Evolutionary conservation across 2,888 invertebrate genomes (phyloP).

Genomic region (Drosophila pseudotakahashii): DNA sequence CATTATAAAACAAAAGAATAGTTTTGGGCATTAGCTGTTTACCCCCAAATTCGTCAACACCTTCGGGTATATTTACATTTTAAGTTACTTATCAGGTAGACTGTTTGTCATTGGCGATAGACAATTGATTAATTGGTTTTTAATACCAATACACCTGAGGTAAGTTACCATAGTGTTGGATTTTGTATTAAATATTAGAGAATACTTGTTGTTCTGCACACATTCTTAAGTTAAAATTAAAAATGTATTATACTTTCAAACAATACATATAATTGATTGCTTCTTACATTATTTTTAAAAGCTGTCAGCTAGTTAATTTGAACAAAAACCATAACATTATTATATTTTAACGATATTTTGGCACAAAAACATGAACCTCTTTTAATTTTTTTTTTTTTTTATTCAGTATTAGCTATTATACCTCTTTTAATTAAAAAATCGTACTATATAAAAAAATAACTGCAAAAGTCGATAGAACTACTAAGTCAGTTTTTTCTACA

Average conservation of each 20-base stretch:
- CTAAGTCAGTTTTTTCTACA: no score
- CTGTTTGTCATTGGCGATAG: constrained; percentile 23
- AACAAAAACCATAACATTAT: not conserved
- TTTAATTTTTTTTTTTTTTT: no score
- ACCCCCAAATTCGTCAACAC: constrained; percentile 12
- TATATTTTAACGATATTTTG: not conserved
- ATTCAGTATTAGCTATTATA: no score
- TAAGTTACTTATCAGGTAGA: constrained; percentile 14
- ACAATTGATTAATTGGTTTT: constrained; percentile 60
- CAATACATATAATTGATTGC: no score
- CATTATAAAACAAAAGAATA: constrained; percentile 20
- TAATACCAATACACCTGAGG: constrained; percentile 38
- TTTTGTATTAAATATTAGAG: not conserved
- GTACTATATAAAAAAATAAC: no score
- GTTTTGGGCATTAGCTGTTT: constrained; percentile 14
- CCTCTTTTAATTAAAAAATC: no score
- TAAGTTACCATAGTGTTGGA: not conserved
- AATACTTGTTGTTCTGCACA: not conserved
- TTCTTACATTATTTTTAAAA: not conserved
- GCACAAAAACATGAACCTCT: no score
- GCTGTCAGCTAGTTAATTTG: not conserved
- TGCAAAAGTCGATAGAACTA: no score
- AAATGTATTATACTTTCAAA: no score
- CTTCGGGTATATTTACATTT: constrained; percentile 1
- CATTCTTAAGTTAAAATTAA: no score